Evolutionary conservation across 2,888 invertebrate species (phyloP).

Genomic region (Epiblema foenella): DNA sequence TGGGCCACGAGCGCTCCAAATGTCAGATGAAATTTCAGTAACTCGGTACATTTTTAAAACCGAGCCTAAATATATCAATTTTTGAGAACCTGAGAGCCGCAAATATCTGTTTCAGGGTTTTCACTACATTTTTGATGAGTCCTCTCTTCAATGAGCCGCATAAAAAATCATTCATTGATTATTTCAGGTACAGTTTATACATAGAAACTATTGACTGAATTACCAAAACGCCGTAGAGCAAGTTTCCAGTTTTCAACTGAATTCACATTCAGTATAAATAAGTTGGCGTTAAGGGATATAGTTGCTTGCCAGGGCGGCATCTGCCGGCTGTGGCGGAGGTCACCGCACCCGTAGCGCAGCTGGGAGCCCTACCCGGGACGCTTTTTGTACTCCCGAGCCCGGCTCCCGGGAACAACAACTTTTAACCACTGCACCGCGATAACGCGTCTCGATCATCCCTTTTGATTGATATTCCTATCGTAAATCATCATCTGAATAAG

Average conservation of each 20-base stretch:
- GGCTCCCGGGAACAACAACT: slow-evolving; percentile 56
- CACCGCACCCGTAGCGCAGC: slow-evolving; percentile 75
- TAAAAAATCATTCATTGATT: slow-evolving; percentile 19
- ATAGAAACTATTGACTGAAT: not conserved
- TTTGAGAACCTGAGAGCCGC: no score
- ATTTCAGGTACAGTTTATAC: not conserved
- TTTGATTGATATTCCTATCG: slow-evolving; percentile 38
- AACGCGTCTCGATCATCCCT: slow-evolving; percentile 49
- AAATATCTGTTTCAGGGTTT: no score
- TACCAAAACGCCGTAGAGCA: not conserved
- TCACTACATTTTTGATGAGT: no score
- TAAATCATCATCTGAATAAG: slow-evolving; percentile 31
- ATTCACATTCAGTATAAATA: slow-evolving; percentile 34
- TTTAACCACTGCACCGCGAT: slow-evolving; percentile 53
- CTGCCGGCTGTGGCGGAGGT: slow-evolving; percentile 73
- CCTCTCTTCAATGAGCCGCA: no score
- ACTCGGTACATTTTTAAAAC: no score
- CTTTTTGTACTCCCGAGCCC: slow-evolving; percentile 62
- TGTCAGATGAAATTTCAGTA: no score
- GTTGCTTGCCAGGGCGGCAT: slow-evolving; percentile 60
- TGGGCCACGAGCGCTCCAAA: no score
- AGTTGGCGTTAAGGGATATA: slow-evolving; percentile 22
- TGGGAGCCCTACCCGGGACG: slow-evolving; percentile 67
- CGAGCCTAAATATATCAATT: no score
- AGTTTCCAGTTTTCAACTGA: slow-evolving; percentile 30